A percentile compares a stretch with the other conserved stretches of the same genome.
These are phyloP conservation scores for Drosophila persimilis DNA, from an alignment of 1,140 invertebrate genomes.

Conservation along the genomic window DNA sequence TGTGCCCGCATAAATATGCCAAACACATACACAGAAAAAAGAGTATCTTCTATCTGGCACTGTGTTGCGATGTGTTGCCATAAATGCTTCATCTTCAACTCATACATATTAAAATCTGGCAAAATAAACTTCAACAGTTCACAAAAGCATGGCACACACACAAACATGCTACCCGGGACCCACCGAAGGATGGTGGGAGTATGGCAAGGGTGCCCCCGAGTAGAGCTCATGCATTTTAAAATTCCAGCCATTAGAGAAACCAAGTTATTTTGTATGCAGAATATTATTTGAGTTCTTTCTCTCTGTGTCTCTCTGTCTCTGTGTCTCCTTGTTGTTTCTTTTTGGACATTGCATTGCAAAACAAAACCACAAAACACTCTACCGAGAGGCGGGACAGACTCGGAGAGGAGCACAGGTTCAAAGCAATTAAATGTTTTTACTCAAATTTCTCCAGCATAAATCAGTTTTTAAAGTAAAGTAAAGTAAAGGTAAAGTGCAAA, in stretches of 20 bases:
- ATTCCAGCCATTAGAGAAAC: conserved; percentile 73
- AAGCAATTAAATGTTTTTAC: conserved; percentile 66
- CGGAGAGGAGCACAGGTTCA: conserved; percentile 2
- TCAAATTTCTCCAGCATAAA: conserved; percentile 60
- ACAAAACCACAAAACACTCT: conserved; percentile 16
- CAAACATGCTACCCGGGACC: conserved; percentile 43
- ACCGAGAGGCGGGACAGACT: neutral
- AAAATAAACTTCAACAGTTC: conserved; percentile 79
- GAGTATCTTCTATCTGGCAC: conserved; percentile 50
- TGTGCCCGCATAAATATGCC: conserved; percentile 66
- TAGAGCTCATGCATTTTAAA: conserved; percentile 74
- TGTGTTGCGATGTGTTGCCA: conserved; percentile 38
- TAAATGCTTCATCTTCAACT: conserved; percentile 77
- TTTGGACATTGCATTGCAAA: conserved; percentile 64
- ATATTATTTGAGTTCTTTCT: conserved; percentile 61
- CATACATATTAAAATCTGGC: conserved; percentile 80
- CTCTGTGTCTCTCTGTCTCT: neutral
- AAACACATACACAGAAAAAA: conserved; percentile 47
- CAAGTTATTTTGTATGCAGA: conserved; percentile 73
- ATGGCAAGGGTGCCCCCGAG: too few species aligned
- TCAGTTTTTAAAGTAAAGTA: conserved; percentile 62
- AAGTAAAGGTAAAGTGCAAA: conserved; percentile 34
- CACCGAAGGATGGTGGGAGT: conserved; percentile 5
- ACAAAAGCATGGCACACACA: conserved; percentile 51
- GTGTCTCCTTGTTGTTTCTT: neutral